Evolutionary conservation across 2,113 vertebrate genomes (phyloP).

Genomic region (Phycodurus eques): DNA sequence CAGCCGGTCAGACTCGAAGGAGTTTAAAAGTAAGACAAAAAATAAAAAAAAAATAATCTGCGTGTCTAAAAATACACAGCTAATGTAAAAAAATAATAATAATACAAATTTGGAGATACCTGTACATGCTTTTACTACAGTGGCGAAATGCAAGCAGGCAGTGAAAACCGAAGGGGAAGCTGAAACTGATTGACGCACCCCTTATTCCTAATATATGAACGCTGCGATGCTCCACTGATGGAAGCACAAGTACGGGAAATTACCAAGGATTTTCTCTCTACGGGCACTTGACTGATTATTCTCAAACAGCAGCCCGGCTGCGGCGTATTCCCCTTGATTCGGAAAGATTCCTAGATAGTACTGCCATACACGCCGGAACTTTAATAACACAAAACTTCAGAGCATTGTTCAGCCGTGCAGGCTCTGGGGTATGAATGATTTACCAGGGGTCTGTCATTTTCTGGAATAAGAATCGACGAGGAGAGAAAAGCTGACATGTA

Average conservation of each 20-base stretch:
- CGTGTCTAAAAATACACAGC: neutral
- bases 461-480: constrained; percentile 5
- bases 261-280: constrained; percentile 56
- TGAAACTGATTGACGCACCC: constrained; percentile 23
- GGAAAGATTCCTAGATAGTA: constrained; percentile 44
- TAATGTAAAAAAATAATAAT: too few species aligned
- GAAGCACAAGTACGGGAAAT: constrained; percentile 45
- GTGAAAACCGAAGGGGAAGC: constrained; percentile 25
- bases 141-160: constrained; percentile 8
- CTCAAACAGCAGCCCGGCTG: constrained; percentile 49
- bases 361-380: constrained; percentile 48
- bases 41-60: neutral
- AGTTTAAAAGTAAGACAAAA: neutral
- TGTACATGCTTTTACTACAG: neutral
- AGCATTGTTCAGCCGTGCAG: constrained; percentile 24
- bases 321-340: constrained; percentile 59
- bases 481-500: constrained; percentile 1
- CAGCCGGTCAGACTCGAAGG: neutral
- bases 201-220: constrained; percentile 41
- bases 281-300: constrained; percentile 62
- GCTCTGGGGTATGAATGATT: constrained; percentile 24
- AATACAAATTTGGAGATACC: neutral
- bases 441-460: constrained; percentile 21
- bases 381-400: constrained; percentile 59
- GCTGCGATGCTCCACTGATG: constrained; percentile 43